Conservation (phyloP, 1,140 invertebrate genomes). For the Dendroctonus valens region DNA sequence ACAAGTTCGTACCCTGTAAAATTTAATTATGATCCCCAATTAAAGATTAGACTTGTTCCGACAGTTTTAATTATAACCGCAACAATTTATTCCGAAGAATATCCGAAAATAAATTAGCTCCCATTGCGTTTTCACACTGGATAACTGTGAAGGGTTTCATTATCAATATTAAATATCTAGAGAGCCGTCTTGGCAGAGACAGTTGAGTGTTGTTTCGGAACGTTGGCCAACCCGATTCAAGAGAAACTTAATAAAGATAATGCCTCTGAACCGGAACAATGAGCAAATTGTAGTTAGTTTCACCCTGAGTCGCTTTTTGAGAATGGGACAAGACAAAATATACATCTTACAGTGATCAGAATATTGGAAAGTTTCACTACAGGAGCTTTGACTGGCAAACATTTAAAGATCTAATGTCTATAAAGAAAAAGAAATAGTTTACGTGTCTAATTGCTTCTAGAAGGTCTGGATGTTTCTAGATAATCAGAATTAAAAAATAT, state of each 20-base stretch:
- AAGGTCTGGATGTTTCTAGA: no score
- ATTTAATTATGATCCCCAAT: slow-evolving; percentile 35
- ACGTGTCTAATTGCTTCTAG: no score
- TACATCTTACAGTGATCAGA: no score
- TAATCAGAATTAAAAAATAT: no score
- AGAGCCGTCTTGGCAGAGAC: slow-evolving; percentile 43
- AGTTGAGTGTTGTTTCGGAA: slow-evolving; percentile 42
- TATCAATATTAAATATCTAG: slow-evolving; percentile 49
- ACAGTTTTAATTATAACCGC: slow-evolving; percentile 42
- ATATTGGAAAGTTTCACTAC: no score
- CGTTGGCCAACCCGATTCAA: slow-evolving; percentile 36
- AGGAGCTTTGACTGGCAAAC: no score
- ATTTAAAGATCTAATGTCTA: no score
- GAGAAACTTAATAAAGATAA: slow-evolving; percentile 50
- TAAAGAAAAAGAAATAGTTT: no score
- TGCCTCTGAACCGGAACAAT: slow-evolving; percentile 46
- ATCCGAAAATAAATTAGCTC: slow-evolving; percentile 44
- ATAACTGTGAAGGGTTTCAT: slow-evolving; percentile 43
- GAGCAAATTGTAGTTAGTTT: slow-evolving; percentile 48
- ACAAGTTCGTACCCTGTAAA: slow-evolving; percentile 5
- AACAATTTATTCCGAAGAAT: slow-evolving; percentile 40
- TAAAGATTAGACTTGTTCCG: slow-evolving; percentile 36
- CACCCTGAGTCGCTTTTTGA: slow-evolving; percentile 12
- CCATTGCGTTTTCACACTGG: slow-evolving; percentile 31
- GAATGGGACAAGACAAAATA: no score